Percentiles rank a stretch among this genome's conserved stretches.
Evolutionary conservation across 2,113 vertebrate genomes (phyloP).

Genomic region (Scartelaos histophorus): DNA sequence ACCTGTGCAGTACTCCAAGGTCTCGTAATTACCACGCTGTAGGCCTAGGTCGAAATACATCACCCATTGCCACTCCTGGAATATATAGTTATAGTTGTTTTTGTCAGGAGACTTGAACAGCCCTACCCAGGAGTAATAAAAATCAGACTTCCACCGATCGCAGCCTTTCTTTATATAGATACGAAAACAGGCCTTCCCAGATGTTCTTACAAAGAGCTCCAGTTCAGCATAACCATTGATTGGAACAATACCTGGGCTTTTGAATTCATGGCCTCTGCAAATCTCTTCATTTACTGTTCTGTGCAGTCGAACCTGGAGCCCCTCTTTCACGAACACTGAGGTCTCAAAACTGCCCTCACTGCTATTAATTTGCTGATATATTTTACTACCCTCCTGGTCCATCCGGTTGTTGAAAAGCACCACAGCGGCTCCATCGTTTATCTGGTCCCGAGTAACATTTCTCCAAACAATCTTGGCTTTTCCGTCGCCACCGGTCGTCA

Average conservation of each 20-base stretch:
- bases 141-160: no score
- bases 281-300: not conserved
- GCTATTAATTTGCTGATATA: not conserved
- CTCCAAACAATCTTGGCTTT: not conserved
- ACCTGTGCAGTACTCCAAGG: no score
- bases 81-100: no score
- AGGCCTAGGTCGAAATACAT: no score
- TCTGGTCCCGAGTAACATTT: not conserved
- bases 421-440: conserved; percentile 15
- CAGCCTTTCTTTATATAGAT: no score
- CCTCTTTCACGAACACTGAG: conserved; percentile 30
- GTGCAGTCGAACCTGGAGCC: conserved; percentile 12
- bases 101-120: no score
- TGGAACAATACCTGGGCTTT: not conserved
- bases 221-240: conserved; percentile 29
- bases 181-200: no score
- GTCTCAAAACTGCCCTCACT: conserved; percentile 24
- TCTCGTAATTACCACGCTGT: no score
- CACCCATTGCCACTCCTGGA: no score
- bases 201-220: no score
- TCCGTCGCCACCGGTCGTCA: not conserved
- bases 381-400: not conserved
- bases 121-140: no score
- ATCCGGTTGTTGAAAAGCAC: conserved; percentile 22
- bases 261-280: not conserved